Base-by-base conservation (phyloP, 2,888 invertebrate genomes). In the Nycteola revayana region DNA sequence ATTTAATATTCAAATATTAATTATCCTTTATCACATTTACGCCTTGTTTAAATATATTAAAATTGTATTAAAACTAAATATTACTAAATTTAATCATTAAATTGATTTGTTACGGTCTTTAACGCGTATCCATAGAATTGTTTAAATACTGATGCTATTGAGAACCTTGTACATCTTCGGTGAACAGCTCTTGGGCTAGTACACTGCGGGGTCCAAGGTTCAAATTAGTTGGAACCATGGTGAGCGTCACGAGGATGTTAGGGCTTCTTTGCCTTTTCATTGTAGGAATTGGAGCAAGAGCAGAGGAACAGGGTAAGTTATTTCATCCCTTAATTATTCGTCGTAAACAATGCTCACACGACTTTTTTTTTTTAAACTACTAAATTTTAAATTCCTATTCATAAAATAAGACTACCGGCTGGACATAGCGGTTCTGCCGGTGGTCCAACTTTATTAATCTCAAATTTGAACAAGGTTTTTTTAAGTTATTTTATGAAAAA, bases 71-170 rank as follows among this genome's bases (percentile, higher is more conserved):
- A 49, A 52, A 55, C 38, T 60, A 66, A 63, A 62, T 60, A 52
- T 49, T 62, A 62, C 25, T 28, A 31, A 45, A 35, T 68, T 76
- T 74, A 78, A 79, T 78, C 77, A 65, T 36, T 47, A 29, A 81
- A 85, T 84, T 62, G 72, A 85, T 86, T 81, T 7, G 44, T 7
- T 23, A 60, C 51, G 62, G 58, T 20, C 72, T 58, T 83, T 62
- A 74, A 68, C 55, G 74, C 80, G 80, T 77, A 49, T 41, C 64
- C 20, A 14, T 7, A 11, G 30, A 40, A 36, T 28, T 26, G 60
- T 66, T 72, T 85, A 85, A 66, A 85, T 75, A 76, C 55, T 8
- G 36, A 25, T 7, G n/a, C n/a, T n/a, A 11, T 20, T 9, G 18
- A 5, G 8, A 1, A 1, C 34, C 41, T 54, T 7, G 14, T 14